These are phyloP conservation scores for Arbacia lixula DNA, from an alignment of 53 echinoderm and acorn worm genomes.

Conservation along the genomic window DNA sequence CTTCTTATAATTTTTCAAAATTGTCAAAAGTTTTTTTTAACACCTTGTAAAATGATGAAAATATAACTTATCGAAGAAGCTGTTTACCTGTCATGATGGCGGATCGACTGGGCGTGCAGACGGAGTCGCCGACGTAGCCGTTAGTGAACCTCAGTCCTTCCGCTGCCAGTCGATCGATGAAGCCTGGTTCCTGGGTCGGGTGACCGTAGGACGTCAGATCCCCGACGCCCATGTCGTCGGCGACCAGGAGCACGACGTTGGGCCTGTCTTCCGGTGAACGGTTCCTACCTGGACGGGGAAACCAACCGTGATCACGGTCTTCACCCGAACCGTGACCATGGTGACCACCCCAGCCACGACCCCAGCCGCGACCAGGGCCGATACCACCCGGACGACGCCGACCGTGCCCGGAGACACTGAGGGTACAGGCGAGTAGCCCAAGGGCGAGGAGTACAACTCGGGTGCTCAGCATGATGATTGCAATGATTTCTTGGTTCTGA, in stretches of 20 bases:
- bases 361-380: not conserved
- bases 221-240: constrained; percentile 62
- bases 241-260: constrained; percentile 49
- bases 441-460: no score
- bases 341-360: not conserved
- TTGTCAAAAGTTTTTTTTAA: no score
- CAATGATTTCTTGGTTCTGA: no score
- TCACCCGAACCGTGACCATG: not conserved
- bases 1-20: no score
- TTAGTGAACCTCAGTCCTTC: constrained; percentile 60
- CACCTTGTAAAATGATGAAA: no score
- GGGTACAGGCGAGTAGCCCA: no score
- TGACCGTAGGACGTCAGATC: constrained; percentile 58
- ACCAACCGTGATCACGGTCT: not conserved
- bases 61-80: no score
- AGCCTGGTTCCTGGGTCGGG: constrained; percentile 56
- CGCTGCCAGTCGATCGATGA: constrained; percentile 52
- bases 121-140: constrained; percentile 53
- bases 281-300: not conserved
- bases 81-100: constrained; percentile 55
- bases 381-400: no score
- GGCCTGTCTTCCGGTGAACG: constrained; percentile 4
- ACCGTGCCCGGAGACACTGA: no score
- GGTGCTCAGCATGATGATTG: no score
- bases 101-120: constrained; percentile 63